Evolutionary conservation across 2,113 vertebrate genomes (phyloP).

Genomic region (Ptilonorhynchus violaceus): DNA sequence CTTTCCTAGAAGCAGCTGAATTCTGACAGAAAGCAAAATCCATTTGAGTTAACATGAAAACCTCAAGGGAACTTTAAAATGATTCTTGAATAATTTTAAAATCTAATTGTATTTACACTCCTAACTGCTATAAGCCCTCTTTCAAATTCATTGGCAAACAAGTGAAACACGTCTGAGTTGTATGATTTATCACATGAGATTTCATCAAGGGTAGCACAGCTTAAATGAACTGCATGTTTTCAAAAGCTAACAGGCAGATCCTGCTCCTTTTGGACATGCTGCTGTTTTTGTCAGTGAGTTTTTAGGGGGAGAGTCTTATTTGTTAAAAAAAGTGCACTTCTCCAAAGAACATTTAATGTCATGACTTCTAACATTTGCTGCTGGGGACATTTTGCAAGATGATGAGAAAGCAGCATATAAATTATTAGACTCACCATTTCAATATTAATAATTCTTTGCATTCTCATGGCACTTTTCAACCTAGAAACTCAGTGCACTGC

Average conservation of each 20-base stretch:
- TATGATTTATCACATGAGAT: slow-evolving; percentile 57
- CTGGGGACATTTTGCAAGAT: neutral
- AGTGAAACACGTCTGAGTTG: slow-evolving; percentile 43
- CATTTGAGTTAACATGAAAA: slow-evolving; percentile 39
- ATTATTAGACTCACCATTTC: neutral
- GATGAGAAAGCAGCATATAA: neutral
- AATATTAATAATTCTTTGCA: neutral
- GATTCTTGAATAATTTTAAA: slow-evolving; percentile 73
- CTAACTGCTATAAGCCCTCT: slow-evolving; percentile 56
- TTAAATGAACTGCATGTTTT: neutral
- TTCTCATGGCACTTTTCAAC: neutral
- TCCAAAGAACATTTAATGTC: slow-evolving; percentile 6
- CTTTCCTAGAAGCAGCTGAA: slow-evolving; percentile 41
- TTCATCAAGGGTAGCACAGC: neutral
- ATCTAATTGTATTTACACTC: slow-evolving; percentile 64
- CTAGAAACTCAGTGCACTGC: neutral
- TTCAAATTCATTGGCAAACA: slow-evolving; percentile 69
- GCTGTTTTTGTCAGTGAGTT: neutral
- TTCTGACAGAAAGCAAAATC: slow-evolving; percentile 55
- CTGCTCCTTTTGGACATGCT: neutral
- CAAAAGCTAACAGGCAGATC: neutral
- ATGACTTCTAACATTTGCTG: slow-evolving; percentile 42
- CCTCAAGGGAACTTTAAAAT: slow-evolving; percentile 55
- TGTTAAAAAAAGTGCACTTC: neutral
- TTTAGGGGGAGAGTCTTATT: neutral